phyloP scores from a whole-genome alignment of 2,888 invertebrate species.

The Sarcophaga caerulescens region DNA sequence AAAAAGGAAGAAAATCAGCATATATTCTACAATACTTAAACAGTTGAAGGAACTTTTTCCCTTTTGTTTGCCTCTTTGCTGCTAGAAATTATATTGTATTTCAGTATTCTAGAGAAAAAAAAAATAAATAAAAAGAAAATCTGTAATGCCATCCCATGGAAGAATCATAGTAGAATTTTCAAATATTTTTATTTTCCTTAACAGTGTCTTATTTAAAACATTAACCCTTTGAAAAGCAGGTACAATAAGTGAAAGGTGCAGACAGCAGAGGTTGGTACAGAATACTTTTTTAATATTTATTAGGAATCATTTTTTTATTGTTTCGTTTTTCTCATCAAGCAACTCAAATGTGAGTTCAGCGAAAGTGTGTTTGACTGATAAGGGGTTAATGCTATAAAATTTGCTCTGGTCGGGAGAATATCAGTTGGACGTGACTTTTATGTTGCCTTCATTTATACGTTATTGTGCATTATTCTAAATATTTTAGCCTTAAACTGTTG shows the following conservation, averaged over 20 bases:
- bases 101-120: not conserved
- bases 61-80: not conserved
- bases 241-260: not conserved
- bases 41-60: conserved; percentile 55
- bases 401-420: conserved; percentile 52
- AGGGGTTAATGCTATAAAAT: conserved; percentile 58
- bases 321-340: no score
- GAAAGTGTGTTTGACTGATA: not conserved
- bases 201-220: conserved; percentile 31
- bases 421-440: conserved; percentile 61
- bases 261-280: not conserved
- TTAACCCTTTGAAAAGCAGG: not conserved
- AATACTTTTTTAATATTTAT: no score
- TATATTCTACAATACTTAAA: conserved; percentile 37
- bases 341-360: not conserved
- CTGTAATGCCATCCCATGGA: conserved; percentile 6
- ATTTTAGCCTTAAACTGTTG: conserved; percentile 59
- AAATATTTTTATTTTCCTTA: conserved; percentile 37
- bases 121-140: conserved; percentile 29
- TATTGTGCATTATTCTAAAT: conserved; percentile 51
- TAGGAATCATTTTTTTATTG: no score
- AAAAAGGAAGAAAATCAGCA: conserved; percentile 64
- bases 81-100: conserved; percentile 47
- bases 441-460: conserved; percentile 46
- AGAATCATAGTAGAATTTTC: conserved; percentile 33